Evolutionary conservation across 2,888 invertebrate species (phyloP).

Genomic region (Boloria selene): DNA sequence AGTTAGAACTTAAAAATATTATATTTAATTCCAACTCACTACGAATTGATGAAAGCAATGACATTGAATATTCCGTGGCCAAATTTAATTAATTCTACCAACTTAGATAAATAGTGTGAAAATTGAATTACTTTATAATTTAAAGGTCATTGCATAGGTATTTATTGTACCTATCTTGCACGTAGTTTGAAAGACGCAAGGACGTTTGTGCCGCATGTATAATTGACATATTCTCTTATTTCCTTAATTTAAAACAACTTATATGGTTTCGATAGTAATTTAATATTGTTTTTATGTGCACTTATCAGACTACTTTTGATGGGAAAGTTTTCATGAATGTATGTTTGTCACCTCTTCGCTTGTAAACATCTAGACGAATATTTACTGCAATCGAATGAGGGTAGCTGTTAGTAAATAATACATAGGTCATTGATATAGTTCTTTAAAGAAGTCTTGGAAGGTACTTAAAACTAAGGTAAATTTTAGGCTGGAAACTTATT

Average conservation of each 20-base stretch:
- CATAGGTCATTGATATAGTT: too few species aligned
- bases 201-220: background rate
- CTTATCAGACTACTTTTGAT: too few species aligned
- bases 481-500: too few species aligned
- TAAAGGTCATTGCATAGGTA: background rate
- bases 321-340: too few species aligned
- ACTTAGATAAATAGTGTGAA: slow-evolving; percentile 15
- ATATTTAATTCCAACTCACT: background rate
- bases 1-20: slow-evolving; percentile 5
- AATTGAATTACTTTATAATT: slow-evolving; percentile 9
- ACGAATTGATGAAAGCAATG: slow-evolving; percentile 20
- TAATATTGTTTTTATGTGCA: background rate
- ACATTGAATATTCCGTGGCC: slow-evolving; percentile 26
- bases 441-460: too few species aligned
- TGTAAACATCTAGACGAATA: too few species aligned
- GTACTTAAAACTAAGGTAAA: too few species aligned
- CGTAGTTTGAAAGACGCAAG: background rate
- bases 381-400: too few species aligned
- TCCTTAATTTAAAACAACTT: slow-evolving; percentile 6
- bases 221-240: background rate
- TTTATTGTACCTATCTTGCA: background rate
- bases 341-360: too few species aligned
- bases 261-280: background rate
- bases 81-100: slow-evolving; percentile 24
- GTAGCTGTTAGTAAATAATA: too few species aligned